Evolutionary conservation across 2,113 vertebrate genomes (phyloP).

Genomic region (Hemiscyllium ocellatum): DNA sequence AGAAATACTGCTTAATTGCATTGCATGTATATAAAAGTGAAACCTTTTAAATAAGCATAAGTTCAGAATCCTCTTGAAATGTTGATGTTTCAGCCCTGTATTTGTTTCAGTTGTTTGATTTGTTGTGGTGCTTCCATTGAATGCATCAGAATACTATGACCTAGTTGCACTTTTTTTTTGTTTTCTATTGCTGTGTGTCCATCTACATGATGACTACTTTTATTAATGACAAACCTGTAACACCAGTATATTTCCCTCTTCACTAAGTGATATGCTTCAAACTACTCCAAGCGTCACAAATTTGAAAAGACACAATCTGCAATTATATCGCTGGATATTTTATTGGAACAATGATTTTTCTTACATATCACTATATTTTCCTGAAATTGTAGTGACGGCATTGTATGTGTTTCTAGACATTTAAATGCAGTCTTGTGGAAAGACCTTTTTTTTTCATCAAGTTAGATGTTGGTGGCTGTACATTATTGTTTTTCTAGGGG

Average conservation of each 20-base stretch:
- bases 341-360: background rate
- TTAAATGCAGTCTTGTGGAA: background rate
- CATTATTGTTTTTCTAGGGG: background rate
- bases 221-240: background rate
- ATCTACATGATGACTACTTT: background rate
- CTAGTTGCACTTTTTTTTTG: background rate
- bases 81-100: background rate
- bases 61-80: background rate
- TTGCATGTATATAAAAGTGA: background rate
- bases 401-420: background rate
- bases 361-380: background rate
- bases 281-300: background rate
- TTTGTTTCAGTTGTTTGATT: background rate
- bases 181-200: background rate
- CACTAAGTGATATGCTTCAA: background rate
- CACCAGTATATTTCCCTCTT: background rate
- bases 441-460: background rate
- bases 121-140: background rate
- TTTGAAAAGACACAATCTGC: background rate
- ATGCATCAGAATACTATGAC: background rate
- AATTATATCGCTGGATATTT: background rate
- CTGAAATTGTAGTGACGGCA: background rate
- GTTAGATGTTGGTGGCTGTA: background rate
- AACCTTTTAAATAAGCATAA: background rate
- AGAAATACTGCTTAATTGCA: background rate